These are phyloP conservation scores for Ephialtes manifestator DNA, from an alignment of 2,888 invertebrate species.

Conservation along the genomic window DNA sequence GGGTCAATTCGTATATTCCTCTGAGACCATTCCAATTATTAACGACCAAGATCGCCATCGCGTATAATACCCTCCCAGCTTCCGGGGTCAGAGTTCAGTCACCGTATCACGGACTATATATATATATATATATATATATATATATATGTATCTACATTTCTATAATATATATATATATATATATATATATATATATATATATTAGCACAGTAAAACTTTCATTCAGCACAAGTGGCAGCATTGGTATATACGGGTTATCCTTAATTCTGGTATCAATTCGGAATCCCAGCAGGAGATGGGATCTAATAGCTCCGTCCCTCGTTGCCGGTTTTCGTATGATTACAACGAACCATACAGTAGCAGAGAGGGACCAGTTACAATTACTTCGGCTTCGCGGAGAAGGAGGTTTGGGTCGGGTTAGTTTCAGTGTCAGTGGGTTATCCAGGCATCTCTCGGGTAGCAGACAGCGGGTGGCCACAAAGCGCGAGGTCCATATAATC, in stretches of 20 bases:
- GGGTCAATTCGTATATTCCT: not conserved
- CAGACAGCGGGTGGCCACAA: slow-evolving; percentile 70
- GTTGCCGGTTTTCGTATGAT: slow-evolving; percentile 17
- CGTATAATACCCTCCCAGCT: not conserved
- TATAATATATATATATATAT: slow-evolving; percentile 1
- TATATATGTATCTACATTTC: no score
- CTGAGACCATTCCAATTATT: slow-evolving; percentile 5
- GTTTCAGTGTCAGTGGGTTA: slow-evolving; percentile 77
- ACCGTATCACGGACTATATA: not conserved
- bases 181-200: not conserved
- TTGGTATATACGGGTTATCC: slow-evolving; percentile 14
- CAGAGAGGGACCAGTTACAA: slow-evolving; percentile 33
- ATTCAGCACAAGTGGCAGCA: not conserved
- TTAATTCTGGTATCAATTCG: slow-evolving; percentile 44
- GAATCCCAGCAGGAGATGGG: slow-evolving; percentile 4
- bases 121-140: not conserved
- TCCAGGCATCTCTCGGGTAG: slow-evolving; percentile 69
- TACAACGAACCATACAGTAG: slow-evolving; percentile 9
- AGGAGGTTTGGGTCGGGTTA: slow-evolving; percentile 28
- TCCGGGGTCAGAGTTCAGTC: slow-evolving; percentile 5
- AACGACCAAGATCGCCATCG: not conserved
- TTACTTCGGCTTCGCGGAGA: slow-evolving; percentile 23
- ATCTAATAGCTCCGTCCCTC: not conserved
- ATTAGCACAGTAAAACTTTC: slow-evolving; percentile 7
- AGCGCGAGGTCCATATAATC: slow-evolving; percentile 75